These are phyloP conservation scores for Orchestes rusci DNA, from an alignment of 2,888 invertebrate species.

Conservation along the genomic window DNA sequence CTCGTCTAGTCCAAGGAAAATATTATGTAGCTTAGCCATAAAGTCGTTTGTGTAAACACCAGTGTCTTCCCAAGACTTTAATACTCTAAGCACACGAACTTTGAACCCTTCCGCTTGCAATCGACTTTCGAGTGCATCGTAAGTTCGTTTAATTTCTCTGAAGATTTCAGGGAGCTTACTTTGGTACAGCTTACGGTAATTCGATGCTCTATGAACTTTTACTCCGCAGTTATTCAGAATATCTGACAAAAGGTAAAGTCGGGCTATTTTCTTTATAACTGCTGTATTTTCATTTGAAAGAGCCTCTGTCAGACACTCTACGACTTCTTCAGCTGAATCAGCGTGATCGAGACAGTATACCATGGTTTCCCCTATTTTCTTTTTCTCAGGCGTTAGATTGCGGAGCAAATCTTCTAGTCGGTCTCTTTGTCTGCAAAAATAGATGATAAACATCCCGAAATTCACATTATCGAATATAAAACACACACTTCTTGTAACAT, in stretches of 20 bases:
- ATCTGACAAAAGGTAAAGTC: constrained; percentile 93
- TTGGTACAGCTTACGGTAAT: constrained; percentile 84
- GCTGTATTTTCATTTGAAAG: constrained; percentile 70
- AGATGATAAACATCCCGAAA: not conserved
- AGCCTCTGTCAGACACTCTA: constrained; percentile 84
- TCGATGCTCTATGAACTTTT: constrained; percentile 93
- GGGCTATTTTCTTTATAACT: constrained; percentile 81
- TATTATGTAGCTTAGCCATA: constrained; percentile 77
- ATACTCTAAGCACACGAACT: constrained; percentile 77
- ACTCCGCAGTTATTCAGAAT: constrained; percentile 95
- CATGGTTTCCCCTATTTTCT: constrained; percentile 90
- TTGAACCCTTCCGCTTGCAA: constrained; percentile 96
- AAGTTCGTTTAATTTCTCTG: constrained; percentile 63
- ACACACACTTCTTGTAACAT: too few relatives aligned
- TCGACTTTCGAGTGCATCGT: constrained; percentile 69
- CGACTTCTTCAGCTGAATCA: constrained; percentile 94
- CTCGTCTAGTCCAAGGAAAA: constrained; percentile 73
- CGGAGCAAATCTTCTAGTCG: constrained; percentile 87
- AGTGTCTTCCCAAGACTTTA: constrained; percentile 98
- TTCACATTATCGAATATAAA: too few relatives aligned
- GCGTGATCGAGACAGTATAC: constrained; percentile 98
- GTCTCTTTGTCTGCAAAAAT: constrained; percentile 70
- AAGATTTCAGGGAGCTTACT: constrained; percentile 71
- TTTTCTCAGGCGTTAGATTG: constrained; percentile 71
- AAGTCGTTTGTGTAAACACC: constrained; percentile 86